Conservation (phyloP, 2,113 vertebrate species). For the Pyxicephalus adspersus region DNA sequence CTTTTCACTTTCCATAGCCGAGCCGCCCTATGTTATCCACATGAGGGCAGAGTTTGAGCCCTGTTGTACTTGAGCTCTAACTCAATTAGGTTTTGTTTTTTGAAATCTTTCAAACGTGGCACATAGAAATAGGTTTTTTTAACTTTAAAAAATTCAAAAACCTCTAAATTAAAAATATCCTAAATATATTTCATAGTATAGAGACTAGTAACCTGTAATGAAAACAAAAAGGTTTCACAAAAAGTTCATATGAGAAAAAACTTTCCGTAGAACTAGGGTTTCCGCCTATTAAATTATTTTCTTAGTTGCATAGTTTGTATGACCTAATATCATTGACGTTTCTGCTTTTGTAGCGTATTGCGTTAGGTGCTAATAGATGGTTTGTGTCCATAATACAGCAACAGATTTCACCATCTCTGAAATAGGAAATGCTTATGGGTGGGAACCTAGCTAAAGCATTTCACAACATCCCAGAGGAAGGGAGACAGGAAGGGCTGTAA, state of each 20-base stretch:
- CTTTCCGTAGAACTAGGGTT: too few relatives aligned
- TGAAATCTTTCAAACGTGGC: background rate
- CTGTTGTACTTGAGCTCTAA: background rate
- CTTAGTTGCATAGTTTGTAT: background rate
- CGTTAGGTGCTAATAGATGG: background rate
- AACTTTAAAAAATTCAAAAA: too few relatives aligned
- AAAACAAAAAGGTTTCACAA: too few relatives aligned
- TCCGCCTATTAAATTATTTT: background rate
- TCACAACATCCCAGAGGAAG: slow-evolving; percentile 56
- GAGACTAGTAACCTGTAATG: too few relatives aligned
- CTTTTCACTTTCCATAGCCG: too few relatives aligned
- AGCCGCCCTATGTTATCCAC: background rate
- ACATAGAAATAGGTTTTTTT: background rate
- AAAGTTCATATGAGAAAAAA: too few relatives aligned
- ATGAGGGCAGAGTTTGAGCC: slow-evolving; percentile 21
- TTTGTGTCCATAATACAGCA: slow-evolving; percentile 10
- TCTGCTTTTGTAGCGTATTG: background rate
- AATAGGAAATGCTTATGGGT: slow-evolving; percentile 55
- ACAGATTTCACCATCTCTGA: slow-evolving; percentile 37
- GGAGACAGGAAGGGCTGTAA: slow-evolving; percentile 51
- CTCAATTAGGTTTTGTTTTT: background rate
- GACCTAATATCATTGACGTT: background rate
- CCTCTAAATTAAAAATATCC: too few relatives aligned
- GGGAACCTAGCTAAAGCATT: slow-evolving; percentile 46
- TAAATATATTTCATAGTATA: too few relatives aligned